Evolutionary conservation across 1,140 invertebrate species (phyloP), one percentile per base, ranked within the genome.

Genomic region (Drosophila kohkoa): DNA sequence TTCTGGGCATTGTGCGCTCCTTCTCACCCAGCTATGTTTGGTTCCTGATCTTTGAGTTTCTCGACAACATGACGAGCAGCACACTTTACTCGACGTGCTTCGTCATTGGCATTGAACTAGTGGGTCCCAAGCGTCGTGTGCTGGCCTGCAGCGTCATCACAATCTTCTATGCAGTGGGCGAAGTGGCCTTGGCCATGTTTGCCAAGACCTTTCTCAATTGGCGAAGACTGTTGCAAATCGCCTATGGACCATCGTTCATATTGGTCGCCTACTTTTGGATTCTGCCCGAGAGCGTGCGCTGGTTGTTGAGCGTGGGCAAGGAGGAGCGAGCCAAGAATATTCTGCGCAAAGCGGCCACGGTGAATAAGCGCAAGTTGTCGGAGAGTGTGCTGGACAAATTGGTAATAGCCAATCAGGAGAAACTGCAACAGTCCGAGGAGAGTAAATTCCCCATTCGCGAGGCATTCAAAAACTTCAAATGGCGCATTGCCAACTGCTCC

Each of bases 131-230:
- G 74, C 95, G 95, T 60, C 93, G 97, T 75, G 96, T 96, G 0
- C 93, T 97, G 25, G 96, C 95, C 55, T 96, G 96, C 45, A 95
- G 96, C 0, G 81, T 96, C 0, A 95, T 96, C 32, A 95, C 95
- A 45, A 94, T 94, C 35, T 95, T 95, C 65, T 97, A 96, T 87
- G 95, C 96, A 0, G 78, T 96, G 8, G 97, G 97, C 1, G 94
- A 96, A 65, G 95, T 95, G 77, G 87, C 95, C 5, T 89, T 96
- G 62, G 95, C 96, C 55, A 91, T 95, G 25, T 92, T 95, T 1
- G 96, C 96, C 2, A 97, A 95, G 94, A 93, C 94, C 70, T 92
- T 95, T 1, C 94, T 94, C 62, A 94, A 95, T 77, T 98, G 97
- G 96, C 94, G 96, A 48, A 89, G 91, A 16, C 90, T 96, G 10